A percentile compares a stretch with the other conserved stretches of the same genome.
Evolutionary conservation across 1,140 invertebrate species (phyloP).

Genomic region (Dendrolimus kikuchii): DNA sequence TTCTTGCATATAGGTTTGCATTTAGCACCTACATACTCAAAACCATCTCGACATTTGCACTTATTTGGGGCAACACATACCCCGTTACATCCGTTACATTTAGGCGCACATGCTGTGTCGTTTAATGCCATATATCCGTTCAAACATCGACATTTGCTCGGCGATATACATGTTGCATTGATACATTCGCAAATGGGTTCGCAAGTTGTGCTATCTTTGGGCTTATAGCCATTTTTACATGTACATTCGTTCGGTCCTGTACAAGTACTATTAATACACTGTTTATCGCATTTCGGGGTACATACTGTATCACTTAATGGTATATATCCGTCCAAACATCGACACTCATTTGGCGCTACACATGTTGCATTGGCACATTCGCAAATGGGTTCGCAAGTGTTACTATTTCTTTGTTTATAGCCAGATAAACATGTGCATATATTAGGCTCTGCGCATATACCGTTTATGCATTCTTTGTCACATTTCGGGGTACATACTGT

Average conservation of each 20-base stretch:
- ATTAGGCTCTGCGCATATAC: constrained; percentile 73
- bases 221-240: constrained; percentile 28
- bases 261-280: constrained; percentile 47
- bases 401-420: constrained; percentile 17
- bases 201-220: constrained; percentile 14
- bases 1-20: constrained; percentile 61
- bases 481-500: constrained; percentile 30
- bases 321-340: constrained; percentile 27
- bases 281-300: constrained; percentile 36
- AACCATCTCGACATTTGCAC: constrained; percentile 51
- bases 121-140: constrained; percentile 56
- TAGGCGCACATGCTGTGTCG: constrained; percentile 26
- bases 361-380: constrained; percentile 73
- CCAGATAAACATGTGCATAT: constrained; percentile 71
- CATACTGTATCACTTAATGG: no score
- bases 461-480: constrained; percentile 51
- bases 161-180: constrained; percentile 64
- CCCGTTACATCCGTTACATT: constrained; percentile 66
- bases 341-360: constrained; percentile 67
- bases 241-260: constrained; percentile 21
- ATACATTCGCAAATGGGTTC: constrained; percentile 48
- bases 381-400: constrained; percentile 62
- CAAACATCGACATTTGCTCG: constrained; percentile 67
- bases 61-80: constrained; percentile 67
- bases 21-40: constrained; percentile 19